phyloP scores from a whole-genome alignment of 1,140 invertebrate species.

The Listronotus oregonensis region DNA sequence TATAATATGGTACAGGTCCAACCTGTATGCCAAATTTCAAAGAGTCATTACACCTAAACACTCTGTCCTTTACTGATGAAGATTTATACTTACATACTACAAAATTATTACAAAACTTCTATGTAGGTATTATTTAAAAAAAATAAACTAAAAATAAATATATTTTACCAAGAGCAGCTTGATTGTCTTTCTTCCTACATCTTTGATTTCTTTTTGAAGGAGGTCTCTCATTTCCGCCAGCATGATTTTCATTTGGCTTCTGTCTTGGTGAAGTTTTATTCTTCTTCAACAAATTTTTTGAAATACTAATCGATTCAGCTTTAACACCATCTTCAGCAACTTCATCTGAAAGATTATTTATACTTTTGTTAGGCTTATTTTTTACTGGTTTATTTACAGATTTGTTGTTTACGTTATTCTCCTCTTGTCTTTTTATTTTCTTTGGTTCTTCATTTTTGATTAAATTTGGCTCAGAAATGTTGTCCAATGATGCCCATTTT shows the following conservation, averaged over 20 bases:
- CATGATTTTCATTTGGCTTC: slow-evolving; percentile 42
- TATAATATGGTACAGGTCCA: no score
- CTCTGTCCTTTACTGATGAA: no score
- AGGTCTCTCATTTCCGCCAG: slow-evolving; percentile 44
- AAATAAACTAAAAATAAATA: slow-evolving; percentile 23
- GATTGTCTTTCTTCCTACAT: slow-evolving; percentile 47
- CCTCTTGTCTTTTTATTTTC: slow-evolving; percentile 58
- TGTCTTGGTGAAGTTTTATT: slow-evolving; percentile 40
- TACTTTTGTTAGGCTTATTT: slow-evolving; percentile 53
- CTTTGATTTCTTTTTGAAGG: slow-evolving; percentile 50
- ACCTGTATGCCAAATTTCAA: no score
- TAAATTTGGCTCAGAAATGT: slow-evolving; percentile 58
- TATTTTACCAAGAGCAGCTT: slow-evolving; percentile 47
- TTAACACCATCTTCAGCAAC: slow-evolving; percentile 41
- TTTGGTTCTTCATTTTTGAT: slow-evolving; percentile 46
- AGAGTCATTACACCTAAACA: no score
- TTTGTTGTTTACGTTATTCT: slow-evolving; percentile 55
- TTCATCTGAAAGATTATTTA: slow-evolving; percentile 43
- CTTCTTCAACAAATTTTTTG: slow-evolving; percentile 49
- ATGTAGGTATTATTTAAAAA: neutral
- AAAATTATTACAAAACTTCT: no score
- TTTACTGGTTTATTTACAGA: slow-evolving; percentile 48
- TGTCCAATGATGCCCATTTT: slow-evolving; percentile 64
- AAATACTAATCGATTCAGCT: slow-evolving; percentile 45
- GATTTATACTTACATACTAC: no score